Conservation (phyloP, 2,888 invertebrate species). For the Resseliella maxima region DNA sequence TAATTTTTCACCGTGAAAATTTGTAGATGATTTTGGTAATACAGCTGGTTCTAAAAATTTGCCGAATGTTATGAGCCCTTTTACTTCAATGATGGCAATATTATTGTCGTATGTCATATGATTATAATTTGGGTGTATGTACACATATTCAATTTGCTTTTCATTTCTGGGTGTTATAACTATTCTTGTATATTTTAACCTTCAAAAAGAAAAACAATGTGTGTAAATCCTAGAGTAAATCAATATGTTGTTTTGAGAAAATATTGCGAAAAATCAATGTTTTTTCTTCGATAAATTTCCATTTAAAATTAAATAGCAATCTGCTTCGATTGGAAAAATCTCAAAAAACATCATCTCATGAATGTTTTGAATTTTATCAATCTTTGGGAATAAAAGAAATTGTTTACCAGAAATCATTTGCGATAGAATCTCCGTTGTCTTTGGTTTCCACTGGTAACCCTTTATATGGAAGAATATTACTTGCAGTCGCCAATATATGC, state of each 20-base stretch:
- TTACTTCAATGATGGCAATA: conserved; percentile 26
- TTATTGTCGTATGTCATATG: conserved; percentile 23
- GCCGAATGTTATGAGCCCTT: neutral
- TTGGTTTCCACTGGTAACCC: neutral
- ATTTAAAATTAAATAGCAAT: neutral
- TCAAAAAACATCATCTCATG: neutral
- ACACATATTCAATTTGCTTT: conserved; percentile 28
- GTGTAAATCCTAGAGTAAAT: neutral
- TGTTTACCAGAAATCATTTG: neutral
- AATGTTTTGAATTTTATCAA: conserved; percentile 24
- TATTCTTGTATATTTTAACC: conserved; percentile 10
- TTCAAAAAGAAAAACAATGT: conserved; percentile 7
- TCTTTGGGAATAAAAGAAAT: conserved; percentile 1
- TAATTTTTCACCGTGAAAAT: conserved; percentile 3
- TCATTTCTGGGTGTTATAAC: neutral
- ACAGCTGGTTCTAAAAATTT: neutral
- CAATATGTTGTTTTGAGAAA: conserved; percentile 30
- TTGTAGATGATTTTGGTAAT: neutral
- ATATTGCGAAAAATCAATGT: neutral
- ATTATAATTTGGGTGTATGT: conserved; percentile 12
- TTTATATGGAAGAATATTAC: conserved; percentile 36
- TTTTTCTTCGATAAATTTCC: conserved; percentile 32
- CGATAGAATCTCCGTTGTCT: conserved; percentile 34
- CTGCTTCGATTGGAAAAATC: conserved; percentile 15
- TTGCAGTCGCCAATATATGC: conserved; percentile 10